Percentiles rank a stretch among this genome's conserved stretches.
phyloP scores from a whole-genome alignment of 2,113 vertebrate species.

The Collichthys lucidus region DNA sequence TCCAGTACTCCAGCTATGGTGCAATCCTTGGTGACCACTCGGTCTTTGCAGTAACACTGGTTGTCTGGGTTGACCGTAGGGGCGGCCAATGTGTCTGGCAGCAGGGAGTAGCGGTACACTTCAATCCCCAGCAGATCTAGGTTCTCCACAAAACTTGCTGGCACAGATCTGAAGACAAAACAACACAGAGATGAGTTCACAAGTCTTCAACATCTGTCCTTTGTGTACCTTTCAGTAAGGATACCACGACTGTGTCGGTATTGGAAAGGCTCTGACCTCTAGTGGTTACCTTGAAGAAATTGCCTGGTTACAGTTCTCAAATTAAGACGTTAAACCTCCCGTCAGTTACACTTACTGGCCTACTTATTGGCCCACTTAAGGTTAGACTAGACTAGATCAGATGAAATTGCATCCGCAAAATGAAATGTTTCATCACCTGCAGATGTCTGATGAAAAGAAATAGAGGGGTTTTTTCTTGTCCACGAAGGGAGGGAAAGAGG shows the following conservation, averaged over 20 bases:
- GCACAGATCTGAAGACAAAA: slow-evolving; percentile 87
- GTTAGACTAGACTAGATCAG: background rate
- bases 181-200: background rate
- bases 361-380: background rate
- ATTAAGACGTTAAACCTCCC: slow-evolving; percentile 4
- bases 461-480: slow-evolving; percentile 81
- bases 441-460: slow-evolving; percentile 96
- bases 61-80: slow-evolving; percentile 87
- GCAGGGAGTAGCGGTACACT: slow-evolving; percentile 89
- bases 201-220: background rate
- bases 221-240: background rate
- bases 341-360: background rate
- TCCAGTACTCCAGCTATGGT: slow-evolving; percentile 88
- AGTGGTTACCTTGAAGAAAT: slow-evolving; percentile 45
- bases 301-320: background rate
- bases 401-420: background rate
- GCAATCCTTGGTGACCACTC: slow-evolving; percentile 83
- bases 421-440: slow-evolving; percentile 86
- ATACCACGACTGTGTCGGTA: background rate
- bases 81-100: slow-evolving; percentile 86
- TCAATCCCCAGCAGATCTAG: slow-evolving; percentile 87
- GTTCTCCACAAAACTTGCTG: slow-evolving; percentile 80
- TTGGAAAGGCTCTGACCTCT: slow-evolving; percentile 69
- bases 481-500: slow-evolving; percentile 92
- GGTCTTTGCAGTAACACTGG: slow-evolving; percentile 88